Evolutionary conservation across 2,113 vertebrate species (phyloP), one percentile per base, ranked within the genome.

Genomic region (Isichthys henryi): DNA sequence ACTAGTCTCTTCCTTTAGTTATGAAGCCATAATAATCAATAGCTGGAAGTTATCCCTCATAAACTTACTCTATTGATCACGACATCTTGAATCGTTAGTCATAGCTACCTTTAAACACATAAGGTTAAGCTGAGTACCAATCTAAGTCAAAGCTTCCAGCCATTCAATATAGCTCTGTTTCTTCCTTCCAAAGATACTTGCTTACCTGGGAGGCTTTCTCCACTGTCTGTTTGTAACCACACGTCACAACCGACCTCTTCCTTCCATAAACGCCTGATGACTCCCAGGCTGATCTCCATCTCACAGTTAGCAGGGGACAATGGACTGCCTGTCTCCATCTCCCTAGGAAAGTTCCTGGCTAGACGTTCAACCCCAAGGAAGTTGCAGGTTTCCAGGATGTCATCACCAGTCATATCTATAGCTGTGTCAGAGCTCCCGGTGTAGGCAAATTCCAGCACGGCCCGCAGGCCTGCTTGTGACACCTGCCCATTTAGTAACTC

Each of bases 241-340:
- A 96, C 92, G 91, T 97, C 96, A 1, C 96, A 97, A 46, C 96
- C 96, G 53, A 95, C 17, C 58, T 94, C 95, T 0, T 92, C 92
- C 85, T 90, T 86, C 89, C n/a, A 95, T 0, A 97, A 93, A 0
- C 90, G 90, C 82, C 94, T 92, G 27, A 97, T 95, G 88, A 90
- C 80, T 48, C 88, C 92, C 3, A 96, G 92, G 0, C 91, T 96
- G 88, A 95, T 92, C 91, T 94, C 92, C 90, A 95, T 94, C 90
- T 96, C 95, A 46, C 93, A 92, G 0, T 90, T 56, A 87, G 50
- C 45, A 49, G 45, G 23, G 43, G 83, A 7, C 23, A 31, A n/a
- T 56, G 83, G 52, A 17, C n/a, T 74, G 89, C 43, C 3, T n/a
- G 11, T 56, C 74, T 45, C 43, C 1, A 85, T 8, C 88, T 3